Evolutionary conservation across 2,113 vertebrate genomes (phyloP).

Genomic region (Ivindomyrus marchei): DNA sequence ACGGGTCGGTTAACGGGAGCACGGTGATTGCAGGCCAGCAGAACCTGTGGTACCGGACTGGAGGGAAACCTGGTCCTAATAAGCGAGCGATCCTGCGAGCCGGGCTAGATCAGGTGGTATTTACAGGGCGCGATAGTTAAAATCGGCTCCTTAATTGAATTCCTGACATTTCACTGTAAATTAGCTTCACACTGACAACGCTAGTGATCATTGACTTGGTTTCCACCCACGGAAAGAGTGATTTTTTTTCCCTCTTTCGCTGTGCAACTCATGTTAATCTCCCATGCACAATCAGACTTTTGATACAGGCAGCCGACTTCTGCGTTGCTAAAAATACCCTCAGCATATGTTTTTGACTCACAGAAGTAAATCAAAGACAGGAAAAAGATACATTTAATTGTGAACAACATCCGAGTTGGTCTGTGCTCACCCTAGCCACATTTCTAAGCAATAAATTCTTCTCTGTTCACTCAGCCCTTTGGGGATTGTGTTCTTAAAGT

Average conservation of each 20-base stretch:
- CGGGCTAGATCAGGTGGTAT: background rate
- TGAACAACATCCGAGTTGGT: background rate
- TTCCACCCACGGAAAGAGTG: background rate
- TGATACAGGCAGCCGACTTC: background rate
- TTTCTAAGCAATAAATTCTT: background rate
- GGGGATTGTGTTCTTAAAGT: background rate
- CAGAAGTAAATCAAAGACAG: background rate
- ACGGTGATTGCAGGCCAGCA: background rate
- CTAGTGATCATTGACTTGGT: slow-evolving; percentile 2
- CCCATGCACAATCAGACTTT: background rate
- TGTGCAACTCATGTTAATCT: background rate
- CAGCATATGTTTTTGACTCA: background rate
- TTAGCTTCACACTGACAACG: background rate
- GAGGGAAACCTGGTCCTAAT: background rate
- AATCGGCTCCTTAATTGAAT: slow-evolving; percentile 1
- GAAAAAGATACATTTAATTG: slow-evolving; percentile 2
- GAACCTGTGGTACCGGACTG: background rate
- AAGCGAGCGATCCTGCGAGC: background rate
- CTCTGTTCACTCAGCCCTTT: background rate
- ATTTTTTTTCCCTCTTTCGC: background rate
- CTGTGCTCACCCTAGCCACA: background rate
- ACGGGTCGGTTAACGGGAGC: background rate
- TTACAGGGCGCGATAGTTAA: background rate
- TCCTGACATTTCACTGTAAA: background rate
- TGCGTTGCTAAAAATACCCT: background rate